Evolutionary conservation across 2,888 invertebrate species (phyloP).

Genomic region (Nomada flava): DNA sequence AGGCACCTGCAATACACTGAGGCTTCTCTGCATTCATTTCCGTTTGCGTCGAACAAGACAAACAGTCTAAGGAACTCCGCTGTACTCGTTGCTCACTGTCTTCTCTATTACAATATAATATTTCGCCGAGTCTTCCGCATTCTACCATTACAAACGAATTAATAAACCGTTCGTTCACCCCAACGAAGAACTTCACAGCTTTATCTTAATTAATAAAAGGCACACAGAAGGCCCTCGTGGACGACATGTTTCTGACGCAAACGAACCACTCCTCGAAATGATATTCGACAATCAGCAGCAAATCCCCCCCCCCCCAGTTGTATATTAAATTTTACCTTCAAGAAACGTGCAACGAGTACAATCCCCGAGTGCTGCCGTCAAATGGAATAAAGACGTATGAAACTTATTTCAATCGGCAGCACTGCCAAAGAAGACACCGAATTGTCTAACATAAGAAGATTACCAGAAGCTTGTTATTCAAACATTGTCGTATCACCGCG

Average conservation of each 20-base stretch:
- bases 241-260: neutral
- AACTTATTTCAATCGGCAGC: neutral
- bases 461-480: slow-evolving; percentile 6
- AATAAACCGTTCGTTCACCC: slow-evolving; percentile 15
- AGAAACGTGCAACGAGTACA: too few species aligned
- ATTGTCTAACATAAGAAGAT: neutral
- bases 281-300: neutral
- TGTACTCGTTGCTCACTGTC: neutral
- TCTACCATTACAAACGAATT: neutral
- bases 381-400: neutral
- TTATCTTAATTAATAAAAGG: slow-evolving; percentile 5
- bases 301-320: neutral
- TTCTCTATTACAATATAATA: neutral
- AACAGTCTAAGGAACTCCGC: neutral
- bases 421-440: neutral
- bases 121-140: neutral
- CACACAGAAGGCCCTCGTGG: neutral
- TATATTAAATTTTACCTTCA: neutral
- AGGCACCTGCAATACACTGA: neutral
- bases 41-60: neutral
- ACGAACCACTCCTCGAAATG: neutral
- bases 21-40: neutral
- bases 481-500: neutral
- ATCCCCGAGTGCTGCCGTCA: neutral
- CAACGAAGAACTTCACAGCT: neutral